These are phyloP conservation scores for Colletes gigas DNA, from an alignment of 1,140 invertebrate species.

Conservation along the genomic window DNA sequence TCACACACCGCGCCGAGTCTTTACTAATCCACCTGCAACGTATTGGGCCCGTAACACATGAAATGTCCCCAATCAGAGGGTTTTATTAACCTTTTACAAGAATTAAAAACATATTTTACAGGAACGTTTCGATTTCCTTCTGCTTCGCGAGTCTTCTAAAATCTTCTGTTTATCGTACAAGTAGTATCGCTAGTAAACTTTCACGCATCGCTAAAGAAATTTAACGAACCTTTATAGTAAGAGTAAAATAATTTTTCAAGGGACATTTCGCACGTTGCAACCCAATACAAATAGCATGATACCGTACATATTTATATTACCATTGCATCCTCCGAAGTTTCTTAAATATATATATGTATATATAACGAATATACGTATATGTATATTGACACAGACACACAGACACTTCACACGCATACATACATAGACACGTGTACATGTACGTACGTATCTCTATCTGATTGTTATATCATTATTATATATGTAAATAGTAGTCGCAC, in stretches of 20 bases:
- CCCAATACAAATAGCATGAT: conserved; percentile 68
- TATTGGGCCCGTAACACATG: conserved; percentile 7
- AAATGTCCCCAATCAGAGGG: neutral
- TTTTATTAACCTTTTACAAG: too few species aligned
- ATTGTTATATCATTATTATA: conserved; percentile 68
- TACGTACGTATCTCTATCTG: conserved; percentile 61
- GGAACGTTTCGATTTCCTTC: too few species aligned
- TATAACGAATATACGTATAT: conserved; percentile 43
- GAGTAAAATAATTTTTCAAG: neutral
- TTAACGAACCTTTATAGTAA: neutral
- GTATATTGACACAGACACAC: conserved; percentile 21
- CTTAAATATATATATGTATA: conserved; percentile 48
- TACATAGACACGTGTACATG: conserved; percentile 34
- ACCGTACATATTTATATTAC: conserved; percentile 64
- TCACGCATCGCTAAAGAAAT: too few species aligned
- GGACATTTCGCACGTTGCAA: conserved; percentile 12
- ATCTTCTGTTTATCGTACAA: too few species aligned
- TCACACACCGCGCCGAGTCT: conserved; percentile 50
- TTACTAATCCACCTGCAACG: conserved; percentile 70
- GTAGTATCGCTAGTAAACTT: too few species aligned
- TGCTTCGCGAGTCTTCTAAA: too few species aligned
- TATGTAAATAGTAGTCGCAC: conserved; percentile 79
- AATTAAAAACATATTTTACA: too few species aligned
- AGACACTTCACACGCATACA: neutral
- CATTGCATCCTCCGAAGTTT: conserved; percentile 68